A percentile compares a stretch with the other conserved stretches of the same genome.
phyloP scores from a whole-genome alignment of 2,113 vertebrate species.

The Myrmecobius fasciatus region DNA sequence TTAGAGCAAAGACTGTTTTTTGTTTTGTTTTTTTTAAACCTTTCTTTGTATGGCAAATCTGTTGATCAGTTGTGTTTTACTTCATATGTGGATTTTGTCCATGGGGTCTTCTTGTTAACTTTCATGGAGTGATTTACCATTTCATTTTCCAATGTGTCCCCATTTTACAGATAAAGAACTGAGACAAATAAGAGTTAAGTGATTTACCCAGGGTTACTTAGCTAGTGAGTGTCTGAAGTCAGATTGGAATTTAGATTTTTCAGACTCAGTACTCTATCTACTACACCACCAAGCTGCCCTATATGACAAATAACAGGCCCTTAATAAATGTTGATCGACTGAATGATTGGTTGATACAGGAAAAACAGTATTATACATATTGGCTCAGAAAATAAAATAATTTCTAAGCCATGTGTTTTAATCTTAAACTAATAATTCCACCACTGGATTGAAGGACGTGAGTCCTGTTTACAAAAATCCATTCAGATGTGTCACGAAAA shows the following conservation, averaged over 20 bases:
- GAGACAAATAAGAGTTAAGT: background rate
- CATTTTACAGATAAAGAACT: background rate
- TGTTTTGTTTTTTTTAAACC: background rate
- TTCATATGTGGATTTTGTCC: background rate
- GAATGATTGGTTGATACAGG: conserved; percentile 11
- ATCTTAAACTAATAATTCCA: conserved; percentile 57
- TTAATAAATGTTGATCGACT: background rate
- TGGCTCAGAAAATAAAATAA: conserved; percentile 62
- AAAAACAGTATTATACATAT: conserved; percentile 51
- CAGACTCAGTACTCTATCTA: background rate
- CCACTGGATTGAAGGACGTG: conserved; percentile 52
- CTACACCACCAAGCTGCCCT: background rate
- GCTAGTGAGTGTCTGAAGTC: background rate
- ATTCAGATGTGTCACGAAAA: conserved; percentile 75
- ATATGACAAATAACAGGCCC: background rate
- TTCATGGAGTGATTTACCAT: background rate
- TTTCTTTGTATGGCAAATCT: background rate
- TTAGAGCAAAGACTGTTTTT: background rate
- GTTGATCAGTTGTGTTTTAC: background rate
- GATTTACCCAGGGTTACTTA: background rate
- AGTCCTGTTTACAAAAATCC: conserved; percentile 53
- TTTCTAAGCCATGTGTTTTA: conserved; percentile 36
- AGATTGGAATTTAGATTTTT: background rate
- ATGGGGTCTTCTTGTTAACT: background rate
- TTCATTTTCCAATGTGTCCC: background rate